A percentile compares a stretch with the other conserved stretches of the same genome.
phyloP scores from a whole-genome alignment of 2,888 invertebrate species.

The Mythimna ferrago region DNA sequence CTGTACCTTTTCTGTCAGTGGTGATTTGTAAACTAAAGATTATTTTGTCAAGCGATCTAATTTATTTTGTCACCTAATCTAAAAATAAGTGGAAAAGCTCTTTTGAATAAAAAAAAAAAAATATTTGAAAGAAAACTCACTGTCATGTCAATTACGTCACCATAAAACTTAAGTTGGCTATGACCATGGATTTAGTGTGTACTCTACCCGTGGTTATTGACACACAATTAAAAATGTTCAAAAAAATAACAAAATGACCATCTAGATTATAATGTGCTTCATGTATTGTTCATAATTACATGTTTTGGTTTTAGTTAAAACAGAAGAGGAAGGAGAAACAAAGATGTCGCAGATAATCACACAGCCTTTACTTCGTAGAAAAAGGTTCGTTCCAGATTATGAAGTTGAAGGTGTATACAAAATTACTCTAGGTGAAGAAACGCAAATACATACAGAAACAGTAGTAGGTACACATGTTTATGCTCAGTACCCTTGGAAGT shows the following conservation, averaged over 20 bases:
- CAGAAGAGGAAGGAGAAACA: constrained; percentile 43
- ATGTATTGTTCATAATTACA: neutral
- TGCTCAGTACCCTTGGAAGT: constrained; percentile 94
- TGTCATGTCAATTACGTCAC: neutral
- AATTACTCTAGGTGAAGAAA: constrained; percentile 89
- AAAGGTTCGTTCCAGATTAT: constrained; percentile 87
- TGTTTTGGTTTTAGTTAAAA: constrained; percentile 70
- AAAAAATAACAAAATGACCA: constrained; percentile 18
- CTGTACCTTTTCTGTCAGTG: neutral
- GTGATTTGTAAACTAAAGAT: neutral
- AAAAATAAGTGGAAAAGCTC: neutral
- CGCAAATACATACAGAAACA: constrained; percentile 91
- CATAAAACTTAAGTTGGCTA: neutral
- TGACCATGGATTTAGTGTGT: neutral
- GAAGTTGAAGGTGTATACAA: constrained; percentile 90
- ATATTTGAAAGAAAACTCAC: neutral
- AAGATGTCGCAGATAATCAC: constrained; percentile 67
- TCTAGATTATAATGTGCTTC: constrained; percentile 22
- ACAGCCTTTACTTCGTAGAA: constrained; percentile 79
- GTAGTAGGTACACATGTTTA: constrained; percentile 93
- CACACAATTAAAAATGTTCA: neutral
- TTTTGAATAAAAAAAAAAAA: neutral
- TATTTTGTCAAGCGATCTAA: neutral
- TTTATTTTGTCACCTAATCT: neutral
- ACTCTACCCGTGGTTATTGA: neutral